phyloP scores from a whole-genome alignment of 2,888 invertebrate genomes.

The Andrena dorsata region DNA sequence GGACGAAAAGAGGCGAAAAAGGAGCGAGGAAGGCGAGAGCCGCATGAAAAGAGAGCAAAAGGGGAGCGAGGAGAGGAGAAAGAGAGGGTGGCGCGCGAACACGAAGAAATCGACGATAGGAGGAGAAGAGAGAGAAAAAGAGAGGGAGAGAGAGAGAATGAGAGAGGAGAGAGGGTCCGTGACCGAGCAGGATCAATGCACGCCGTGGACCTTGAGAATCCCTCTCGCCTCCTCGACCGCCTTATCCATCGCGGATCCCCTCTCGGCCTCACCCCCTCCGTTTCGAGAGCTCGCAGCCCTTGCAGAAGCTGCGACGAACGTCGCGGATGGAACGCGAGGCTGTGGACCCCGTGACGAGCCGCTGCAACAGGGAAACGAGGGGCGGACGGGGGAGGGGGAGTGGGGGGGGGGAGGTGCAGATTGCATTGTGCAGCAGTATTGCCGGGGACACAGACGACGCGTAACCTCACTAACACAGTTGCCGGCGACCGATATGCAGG shows the following conservation, averaged over 20 bases:
- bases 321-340: constrained; percentile 45
- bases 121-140: constrained; percentile 6
- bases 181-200: constrained; percentile 84
- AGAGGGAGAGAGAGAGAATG: constrained; percentile 38
- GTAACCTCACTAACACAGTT: constrained; percentile 67
- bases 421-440: constrained; percentile 69
- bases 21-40: constrained; percentile 7
- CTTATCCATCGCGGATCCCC: constrained; percentile 51
- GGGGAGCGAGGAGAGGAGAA: constrained; percentile 37
- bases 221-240: constrained; percentile 50
- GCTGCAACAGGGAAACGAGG: not conserved
- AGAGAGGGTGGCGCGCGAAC: constrained; percentile 46
- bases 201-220: constrained; percentile 83
- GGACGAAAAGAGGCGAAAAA: constrained; percentile 14
- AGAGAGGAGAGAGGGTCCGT: constrained; percentile 79
- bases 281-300: constrained; percentile 46
- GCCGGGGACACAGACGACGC: constrained; percentile 62
- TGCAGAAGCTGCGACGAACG: constrained; percentile 57
- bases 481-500: constrained; percentile 69
- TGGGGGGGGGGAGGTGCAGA: constrained; percentile 54
- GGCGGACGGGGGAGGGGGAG: not conserved
- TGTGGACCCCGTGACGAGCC: constrained; percentile 42
- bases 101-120: constrained; percentile 42
- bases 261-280: constrained; percentile 38
- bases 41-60: constrained; percentile 24